A percentile compares a stretch with the other conserved stretches of the same genome.
Evolutionary conservation across 2,113 vertebrate species (phyloP).

Genomic region (Delphinapterus leucas): DNA sequence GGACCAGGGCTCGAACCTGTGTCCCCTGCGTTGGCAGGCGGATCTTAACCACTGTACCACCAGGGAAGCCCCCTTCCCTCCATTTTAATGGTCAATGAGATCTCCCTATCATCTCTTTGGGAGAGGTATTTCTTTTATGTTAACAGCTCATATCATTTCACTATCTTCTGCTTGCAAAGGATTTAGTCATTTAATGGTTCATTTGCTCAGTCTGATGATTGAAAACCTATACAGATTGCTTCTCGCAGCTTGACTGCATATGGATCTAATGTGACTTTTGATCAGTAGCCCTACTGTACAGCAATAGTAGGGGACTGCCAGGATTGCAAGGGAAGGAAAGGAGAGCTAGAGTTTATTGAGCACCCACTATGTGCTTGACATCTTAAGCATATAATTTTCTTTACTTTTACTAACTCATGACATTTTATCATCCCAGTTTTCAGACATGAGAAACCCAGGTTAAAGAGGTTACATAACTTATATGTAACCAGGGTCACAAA

Average conservation of each 20-base stretch:
- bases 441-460: slow-evolving; percentile 38
- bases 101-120: background rate
- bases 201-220: background rate
- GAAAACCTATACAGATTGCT: background rate
- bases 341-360: background rate
- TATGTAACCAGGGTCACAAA: background rate
- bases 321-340: background rate
- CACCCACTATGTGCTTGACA: background rate
- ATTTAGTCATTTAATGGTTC: background rate
- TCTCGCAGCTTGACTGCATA: background rate
- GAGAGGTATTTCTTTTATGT: background rate
- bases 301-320: background rate
- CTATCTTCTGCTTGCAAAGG: background rate
- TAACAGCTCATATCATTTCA: background rate
- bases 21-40: no score
- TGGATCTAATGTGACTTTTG: background rate
- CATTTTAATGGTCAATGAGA: background rate
- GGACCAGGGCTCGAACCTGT: no score
- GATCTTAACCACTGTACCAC: no score
- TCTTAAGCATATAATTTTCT: slow-evolving; percentile 35
- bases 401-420: slow-evolving; percentile 41
- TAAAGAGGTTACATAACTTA: slow-evolving; percentile 55
- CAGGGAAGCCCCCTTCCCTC: background rate
- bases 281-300: background rate
- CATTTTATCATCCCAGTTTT: slow-evolving; percentile 55